These are phyloP conservation scores for Ploceus nigricollis DNA, from an alignment of 2,113 vertebrate species.

Conservation along the genomic window DNA sequence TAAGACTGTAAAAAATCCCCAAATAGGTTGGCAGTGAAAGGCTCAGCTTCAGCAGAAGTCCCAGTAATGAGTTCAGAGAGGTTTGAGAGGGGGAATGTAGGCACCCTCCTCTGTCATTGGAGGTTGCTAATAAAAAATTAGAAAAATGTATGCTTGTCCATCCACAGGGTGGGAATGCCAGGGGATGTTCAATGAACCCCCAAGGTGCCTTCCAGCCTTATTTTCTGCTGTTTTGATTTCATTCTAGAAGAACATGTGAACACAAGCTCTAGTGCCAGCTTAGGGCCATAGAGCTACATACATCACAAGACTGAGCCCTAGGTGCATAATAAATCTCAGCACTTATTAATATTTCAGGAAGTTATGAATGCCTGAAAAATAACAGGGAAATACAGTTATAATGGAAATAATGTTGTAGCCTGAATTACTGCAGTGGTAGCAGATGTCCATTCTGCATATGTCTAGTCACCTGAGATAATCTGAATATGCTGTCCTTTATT, in stretches of 20 bases:
- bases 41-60: not conserved
- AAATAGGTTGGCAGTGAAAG: not conserved
- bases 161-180: not conserved
- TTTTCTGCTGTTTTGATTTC: not conserved
- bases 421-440: not conserved
- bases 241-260: not conserved
- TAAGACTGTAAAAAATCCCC: not conserved
- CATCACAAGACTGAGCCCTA: not conserved
- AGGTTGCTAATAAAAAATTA: not conserved
- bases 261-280: not conserved
- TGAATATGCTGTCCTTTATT: not conserved
- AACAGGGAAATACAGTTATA: not conserved
- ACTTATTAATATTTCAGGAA: slow-evolving; percentile 29
- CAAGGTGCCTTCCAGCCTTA: not conserved
- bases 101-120: not conserved
- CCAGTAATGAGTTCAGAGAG: not conserved
- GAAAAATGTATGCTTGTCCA: not conserved
- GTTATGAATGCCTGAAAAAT: slow-evolving; percentile 5
- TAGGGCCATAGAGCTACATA: not conserved
- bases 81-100: not conserved
- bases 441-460: not conserved
- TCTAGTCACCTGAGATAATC: not conserved
- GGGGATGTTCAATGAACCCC: not conserved
- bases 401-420: not conserved
- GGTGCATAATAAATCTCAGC: not conserved